Base-by-base conservation (phyloP, 2,888 invertebrate species). In the Zootermopsis nevadensis region DNA sequence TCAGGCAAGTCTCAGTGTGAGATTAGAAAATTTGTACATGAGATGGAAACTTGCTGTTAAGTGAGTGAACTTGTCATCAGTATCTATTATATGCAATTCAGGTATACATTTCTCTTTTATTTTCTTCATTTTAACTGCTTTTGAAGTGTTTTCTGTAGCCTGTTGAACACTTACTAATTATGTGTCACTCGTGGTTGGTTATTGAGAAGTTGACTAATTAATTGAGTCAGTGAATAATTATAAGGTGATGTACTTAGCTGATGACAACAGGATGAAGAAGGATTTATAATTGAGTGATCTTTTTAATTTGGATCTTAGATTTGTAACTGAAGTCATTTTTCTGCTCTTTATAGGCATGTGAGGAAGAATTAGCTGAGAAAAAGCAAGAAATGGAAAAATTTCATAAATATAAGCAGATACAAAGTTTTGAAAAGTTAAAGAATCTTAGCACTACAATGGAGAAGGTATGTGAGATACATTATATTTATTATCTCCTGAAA, bases 311-410 rank as follows among this genome's bases (percentile, higher is more conserved):
- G 48, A 19, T 19, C 48, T 48, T 48, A 8, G 19, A 3, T 48
- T 19, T 48, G 19, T 15, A 48, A 15, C 19, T 48, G 48, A 48
- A 66, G n/a, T 4, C n/a, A n/a, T n/a, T 69, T 30, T 33, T 69
- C 19, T 33, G 12, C 15, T 42, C 1, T 80, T 66, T 85, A 55
- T 88, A 93, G 93, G 93, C 92, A 33, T 91, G 92, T 85, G 92
- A 92, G 88, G 92, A 93, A 88, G 93, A 93, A 88, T 88, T 93
- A 60, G 86, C 88, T 83, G 88, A 87, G 83, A 91, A 90, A 88
- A 90, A 89, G 88, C 90, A 90, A 83, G 91, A 91, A 80, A 88
- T 92, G 86, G 91, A 91, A 86, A 88, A 87, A 83, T 87, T 91
- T 84, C 89, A 90, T 85, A 89, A 87, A 87, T 88, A 87, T 86